phyloP scores from a whole-genome alignment of 1,140 invertebrate species.

The Caerostris extrusa region DNA sequence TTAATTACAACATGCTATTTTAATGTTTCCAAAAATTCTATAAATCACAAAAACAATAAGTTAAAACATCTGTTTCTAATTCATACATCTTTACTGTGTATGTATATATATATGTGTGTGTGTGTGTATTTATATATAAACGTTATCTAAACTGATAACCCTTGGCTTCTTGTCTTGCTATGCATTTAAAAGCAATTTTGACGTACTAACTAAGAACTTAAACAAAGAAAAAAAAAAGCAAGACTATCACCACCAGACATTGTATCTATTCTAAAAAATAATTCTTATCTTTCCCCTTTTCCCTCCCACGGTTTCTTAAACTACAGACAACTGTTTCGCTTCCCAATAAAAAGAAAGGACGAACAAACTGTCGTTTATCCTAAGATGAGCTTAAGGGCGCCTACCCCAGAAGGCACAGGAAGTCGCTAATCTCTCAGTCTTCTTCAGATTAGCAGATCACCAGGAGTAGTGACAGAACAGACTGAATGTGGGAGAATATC shows the following conservation, averaged over 20 bases:
- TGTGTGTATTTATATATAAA: no score
- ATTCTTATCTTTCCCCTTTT: neutral
- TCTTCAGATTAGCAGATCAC: constrained; percentile 31
- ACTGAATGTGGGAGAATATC: neutral
- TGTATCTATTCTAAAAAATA: neutral
- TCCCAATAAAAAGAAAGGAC: neutral
- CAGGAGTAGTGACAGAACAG: constrained; percentile 16
- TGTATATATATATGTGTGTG: no score
- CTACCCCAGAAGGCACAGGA: neutral
- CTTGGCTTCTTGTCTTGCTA: no score
- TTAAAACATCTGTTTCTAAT: no score
- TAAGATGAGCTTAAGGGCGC: neutral
- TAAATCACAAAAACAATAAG: no score
- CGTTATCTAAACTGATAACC: no score
- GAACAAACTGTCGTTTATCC: neutral
- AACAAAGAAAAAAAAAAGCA: neutral
- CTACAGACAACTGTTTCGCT: constrained; percentile 3
- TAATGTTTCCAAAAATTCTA: no score
- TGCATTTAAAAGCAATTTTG: no score
- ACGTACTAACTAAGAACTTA: no score
- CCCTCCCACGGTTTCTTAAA: neutral
- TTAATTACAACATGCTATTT: no score
- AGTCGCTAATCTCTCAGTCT: constrained; percentile 21
- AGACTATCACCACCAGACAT: neutral
- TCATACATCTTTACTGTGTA: no score